Conservation (phyloP, 2,888 invertebrate species). For the Eupithecia inturbata region DNA sequence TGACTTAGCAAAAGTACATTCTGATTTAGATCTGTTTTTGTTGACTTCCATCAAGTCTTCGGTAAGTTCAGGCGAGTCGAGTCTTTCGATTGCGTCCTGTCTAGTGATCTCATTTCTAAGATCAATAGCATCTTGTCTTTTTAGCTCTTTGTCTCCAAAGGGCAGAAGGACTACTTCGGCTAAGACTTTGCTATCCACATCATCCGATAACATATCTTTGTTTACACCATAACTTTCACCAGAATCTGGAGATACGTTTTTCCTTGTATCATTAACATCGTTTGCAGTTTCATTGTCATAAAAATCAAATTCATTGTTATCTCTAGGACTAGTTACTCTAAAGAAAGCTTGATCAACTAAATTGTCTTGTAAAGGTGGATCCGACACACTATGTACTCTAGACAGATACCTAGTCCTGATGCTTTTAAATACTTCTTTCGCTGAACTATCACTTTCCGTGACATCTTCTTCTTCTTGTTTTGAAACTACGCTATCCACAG, state of each 20-base stretch:
- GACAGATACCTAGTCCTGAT: slow-evolving; percentile 75
- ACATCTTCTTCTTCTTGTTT: slow-evolving; percentile 58
- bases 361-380: slow-evolving; percentile 60
- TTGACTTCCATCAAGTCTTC: slow-evolving; percentile 51
- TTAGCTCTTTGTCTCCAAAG: slow-evolving; percentile 61
- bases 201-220: slow-evolving; percentile 43
- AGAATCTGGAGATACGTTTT: background rate
- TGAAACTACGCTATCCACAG: slow-evolving; percentile 69
- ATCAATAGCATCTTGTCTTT: slow-evolving; percentile 71
- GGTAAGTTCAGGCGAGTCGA: slow-evolving; percentile 46
- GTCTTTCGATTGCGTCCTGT: slow-evolving; percentile 55
- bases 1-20: slow-evolving; percentile 51
- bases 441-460: slow-evolving; percentile 66
- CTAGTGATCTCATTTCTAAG: slow-evolving; percentile 48
- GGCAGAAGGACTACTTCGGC: slow-evolving; percentile 55
- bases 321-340: slow-evolving; percentile 55
- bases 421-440: slow-evolving; percentile 72
- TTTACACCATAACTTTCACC: slow-evolving; percentile 50
- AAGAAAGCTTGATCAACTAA: slow-evolving; percentile 73
- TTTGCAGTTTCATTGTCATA: slow-evolving; percentile 69
- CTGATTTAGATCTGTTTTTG: slow-evolving; percentile 57
- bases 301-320: slow-evolving; percentile 55
- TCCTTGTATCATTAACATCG: slow-evolving; percentile 63
- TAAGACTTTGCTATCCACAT: slow-evolving; percentile 46
- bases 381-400: slow-evolving; percentile 73